A percentile compares a stretch with the other conserved stretches of the same genome.
These are phyloP conservation scores for Boulengeromyrus knoepffleri DNA, from an alignment of 2,113 vertebrate genomes.

Conservation along the genomic window DNA sequence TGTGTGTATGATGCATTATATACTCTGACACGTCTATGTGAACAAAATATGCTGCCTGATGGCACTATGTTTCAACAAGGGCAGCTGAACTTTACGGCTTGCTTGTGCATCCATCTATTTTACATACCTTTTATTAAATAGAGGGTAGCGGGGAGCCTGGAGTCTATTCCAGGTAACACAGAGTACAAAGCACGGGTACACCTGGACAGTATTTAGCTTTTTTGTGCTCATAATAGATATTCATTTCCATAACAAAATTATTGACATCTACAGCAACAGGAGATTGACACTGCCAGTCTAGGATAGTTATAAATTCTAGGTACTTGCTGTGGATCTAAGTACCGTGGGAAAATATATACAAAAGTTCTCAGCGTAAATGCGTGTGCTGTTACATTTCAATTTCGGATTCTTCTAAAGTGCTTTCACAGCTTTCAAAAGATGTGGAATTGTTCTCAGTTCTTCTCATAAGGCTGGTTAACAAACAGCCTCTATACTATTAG, in stretches of 20 bases:
- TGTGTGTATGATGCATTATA: not conserved
- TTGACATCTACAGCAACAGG: not conserved
- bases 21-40: not conserved
- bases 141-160: not conserved
- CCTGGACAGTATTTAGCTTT: not conserved
- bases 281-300: not conserved
- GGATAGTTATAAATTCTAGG: not conserved
- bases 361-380: not conserved
- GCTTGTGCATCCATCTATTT: not conserved
- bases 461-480: not conserved
- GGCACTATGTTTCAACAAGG: not conserved
- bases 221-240: not conserved
- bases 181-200: not conserved
- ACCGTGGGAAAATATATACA: not conserved
- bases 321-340: not conserved
- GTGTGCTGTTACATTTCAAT: not conserved
- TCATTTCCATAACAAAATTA: not conserved
- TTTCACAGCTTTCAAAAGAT: not conserved
- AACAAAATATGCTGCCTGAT: not conserved
- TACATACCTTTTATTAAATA: not conserved
- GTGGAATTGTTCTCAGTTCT: not conserved
- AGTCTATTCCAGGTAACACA: not conserved
- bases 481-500: not conserved
- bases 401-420: not conserved
- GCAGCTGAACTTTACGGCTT: not conserved